Evolutionary conservation across 2,888 invertebrate genomes (phyloP).

Genomic region (Vandiemenella viatica): DNA sequence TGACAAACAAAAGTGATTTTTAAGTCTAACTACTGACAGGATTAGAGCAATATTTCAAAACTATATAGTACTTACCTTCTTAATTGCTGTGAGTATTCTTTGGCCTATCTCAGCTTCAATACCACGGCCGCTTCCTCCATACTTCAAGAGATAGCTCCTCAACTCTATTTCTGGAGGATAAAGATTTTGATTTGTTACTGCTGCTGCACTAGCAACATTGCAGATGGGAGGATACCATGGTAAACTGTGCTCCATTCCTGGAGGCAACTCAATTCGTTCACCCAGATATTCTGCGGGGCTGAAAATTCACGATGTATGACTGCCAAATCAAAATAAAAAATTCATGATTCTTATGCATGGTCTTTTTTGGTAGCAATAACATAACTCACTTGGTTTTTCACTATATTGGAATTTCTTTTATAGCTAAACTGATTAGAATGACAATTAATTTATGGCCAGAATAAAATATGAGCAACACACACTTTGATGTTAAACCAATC

Average conservation of each 20-base stretch:
- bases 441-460: too few species aligned
- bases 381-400: too few species aligned
- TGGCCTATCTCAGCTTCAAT: slow-evolving; percentile 63
- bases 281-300: slow-evolving; percentile 39
- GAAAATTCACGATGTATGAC: too few species aligned
- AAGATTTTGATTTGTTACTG: not conserved
- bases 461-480: too few species aligned
- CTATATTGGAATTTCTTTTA: too few species aligned
- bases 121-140: slow-evolving; percentile 27
- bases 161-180: slow-evolving; percentile 19
- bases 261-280: slow-evolving; percentile 44
- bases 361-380: too few species aligned
- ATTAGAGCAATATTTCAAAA: not conserved
- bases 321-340: too few species aligned
- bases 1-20: too few species aligned
- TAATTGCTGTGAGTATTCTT: slow-evolving; percentile 53
- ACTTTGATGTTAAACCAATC: too few species aligned
- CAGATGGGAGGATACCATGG: slow-evolving; percentile 69
- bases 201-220: slow-evolving; percentile 18
- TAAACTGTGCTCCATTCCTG: slow-evolving; percentile 45
- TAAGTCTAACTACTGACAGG: too few species aligned
- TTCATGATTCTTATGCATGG: too few species aligned
- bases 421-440: too few species aligned
- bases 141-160: slow-evolving; percentile 25
- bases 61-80: slow-evolving; percentile 34